A percentile compares a stretch with the other conserved stretches of the same genome.
Conservation (phyloP, 2,888 invertebrate species). For the Penaeus monodon region DNA sequence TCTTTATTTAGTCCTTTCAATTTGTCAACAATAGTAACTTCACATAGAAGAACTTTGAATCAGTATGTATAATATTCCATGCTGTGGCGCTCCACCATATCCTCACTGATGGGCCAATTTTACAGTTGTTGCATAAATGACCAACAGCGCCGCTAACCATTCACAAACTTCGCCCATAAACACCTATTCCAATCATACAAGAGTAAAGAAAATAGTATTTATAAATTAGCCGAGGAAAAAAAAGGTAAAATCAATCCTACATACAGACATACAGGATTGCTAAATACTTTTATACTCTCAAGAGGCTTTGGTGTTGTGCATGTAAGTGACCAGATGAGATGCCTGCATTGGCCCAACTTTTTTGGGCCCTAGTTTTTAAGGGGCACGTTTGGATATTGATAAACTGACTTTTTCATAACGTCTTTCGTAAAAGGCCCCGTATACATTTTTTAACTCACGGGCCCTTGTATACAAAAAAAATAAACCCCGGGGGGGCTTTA, state of each 20-base stretch:
- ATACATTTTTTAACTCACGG: no score
- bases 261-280: slow-evolving; percentile 49
- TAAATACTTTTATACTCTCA: slow-evolving; percentile 45
- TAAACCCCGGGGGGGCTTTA: no score
- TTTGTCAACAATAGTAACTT: slow-evolving; percentile 63
- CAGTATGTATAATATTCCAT: slow-evolving; percentile 60
- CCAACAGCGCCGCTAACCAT: slow-evolving; percentile 47
- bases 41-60: slow-evolving; percentile 52
- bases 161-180: slow-evolving; percentile 57
- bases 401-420: no score
- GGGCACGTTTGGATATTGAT: no score
- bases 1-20: slow-evolving; percentile 60
- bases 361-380: no score
- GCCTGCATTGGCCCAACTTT: no score
- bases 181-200: slow-evolving; percentile 53
- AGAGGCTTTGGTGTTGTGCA: slow-evolving; percentile 50
- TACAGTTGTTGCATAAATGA: slow-evolving; percentile 54
- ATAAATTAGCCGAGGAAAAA: slow-evolving; percentile 6
- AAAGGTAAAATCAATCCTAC: slow-evolving; percentile 47
- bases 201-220: slow-evolving; percentile 31
- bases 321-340: slow-evolving; percentile 31
- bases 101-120: no score
- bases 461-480: no score
- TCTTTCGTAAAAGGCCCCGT: no score
- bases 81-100: slow-evolving; percentile 45